phyloP scores from a whole-genome alignment of 1,140 invertebrate genomes.

The Drosophila kepulauana region DNA sequence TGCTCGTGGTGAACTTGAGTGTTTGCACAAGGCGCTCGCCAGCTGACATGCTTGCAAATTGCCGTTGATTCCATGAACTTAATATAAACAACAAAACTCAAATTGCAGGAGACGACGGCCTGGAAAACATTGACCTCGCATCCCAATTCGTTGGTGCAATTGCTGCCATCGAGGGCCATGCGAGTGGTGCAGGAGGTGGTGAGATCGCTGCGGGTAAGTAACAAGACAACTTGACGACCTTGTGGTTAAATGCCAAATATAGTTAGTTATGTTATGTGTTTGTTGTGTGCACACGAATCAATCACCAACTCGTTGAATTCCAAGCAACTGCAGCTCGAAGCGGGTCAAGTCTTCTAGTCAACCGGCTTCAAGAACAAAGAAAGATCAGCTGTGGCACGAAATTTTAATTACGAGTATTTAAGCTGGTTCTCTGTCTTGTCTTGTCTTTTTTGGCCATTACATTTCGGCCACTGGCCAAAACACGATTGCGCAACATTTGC shows the following conservation, averaged over 20 bases:
- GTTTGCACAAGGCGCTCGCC: constrained; percentile 59
- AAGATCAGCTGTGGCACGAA: constrained; percentile 45
- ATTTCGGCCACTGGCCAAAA: constrained; percentile 14
- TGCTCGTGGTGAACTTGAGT: constrained; percentile 50
- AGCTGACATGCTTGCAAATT: constrained; percentile 54
- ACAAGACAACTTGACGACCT: constrained; percentile 13
- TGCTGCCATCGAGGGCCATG: constrained; percentile 82
- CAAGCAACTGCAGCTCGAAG: constrained; percentile 44
- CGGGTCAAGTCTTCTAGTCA: constrained; percentile 53
- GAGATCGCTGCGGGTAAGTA: constrained; percentile 78
- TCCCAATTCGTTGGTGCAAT: constrained; percentile 82
- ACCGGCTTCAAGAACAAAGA: constrained; percentile 65
- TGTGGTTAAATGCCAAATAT: constrained; percentile 33
- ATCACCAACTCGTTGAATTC: constrained; percentile 48
- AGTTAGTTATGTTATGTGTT: neutral
- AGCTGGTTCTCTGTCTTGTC: constrained; percentile 26
- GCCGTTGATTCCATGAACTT: constrained; percentile 42
- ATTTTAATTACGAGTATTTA: constrained; percentile 6
- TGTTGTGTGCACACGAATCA: constrained; percentile 7
- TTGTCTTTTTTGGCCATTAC: constrained; percentile 18
- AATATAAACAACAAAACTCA: neutral
- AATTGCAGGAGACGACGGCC: constrained; percentile 81
- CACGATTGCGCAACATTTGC: constrained; percentile 53
- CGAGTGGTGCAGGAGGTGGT: constrained; percentile 84
- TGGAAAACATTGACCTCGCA: constrained; percentile 84